A percentile compares a stretch with the other conserved stretches of the same genome.
These are phyloP conservation scores for Antechinus stuartii DNA, from an alignment of 2,113 vertebrate species.

Conservation along the genomic window DNA sequence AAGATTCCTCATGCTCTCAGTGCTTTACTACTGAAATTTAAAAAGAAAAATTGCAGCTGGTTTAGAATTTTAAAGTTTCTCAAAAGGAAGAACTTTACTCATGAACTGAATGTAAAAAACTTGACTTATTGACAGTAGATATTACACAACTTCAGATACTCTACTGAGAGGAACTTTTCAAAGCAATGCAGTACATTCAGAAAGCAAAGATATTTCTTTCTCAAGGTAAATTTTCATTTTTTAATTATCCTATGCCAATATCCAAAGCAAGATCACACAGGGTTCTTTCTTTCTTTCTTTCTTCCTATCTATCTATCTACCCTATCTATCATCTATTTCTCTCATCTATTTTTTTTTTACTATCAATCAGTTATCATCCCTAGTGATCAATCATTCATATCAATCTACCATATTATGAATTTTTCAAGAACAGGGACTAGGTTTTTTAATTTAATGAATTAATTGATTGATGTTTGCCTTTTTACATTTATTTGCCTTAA, in stretches of 20 bases:
- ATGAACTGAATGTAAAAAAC: constrained; percentile 26
- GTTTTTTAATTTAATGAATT: background rate
- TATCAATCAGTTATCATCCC: background rate
- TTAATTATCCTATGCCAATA: constrained; percentile 17
- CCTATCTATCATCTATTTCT: background rate
- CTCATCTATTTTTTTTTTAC: background rate
- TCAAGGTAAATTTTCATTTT: background rate
- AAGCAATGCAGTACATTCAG: background rate
- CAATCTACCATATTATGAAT: background rate
- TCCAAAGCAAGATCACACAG: background rate
- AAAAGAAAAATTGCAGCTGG: background rate
- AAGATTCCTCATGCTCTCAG: background rate
- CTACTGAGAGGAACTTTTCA: constrained; percentile 15
- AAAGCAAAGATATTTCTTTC: background rate
- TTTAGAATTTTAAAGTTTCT: constrained; percentile 43
- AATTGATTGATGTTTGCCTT: background rate
- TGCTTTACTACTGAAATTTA: background rate
- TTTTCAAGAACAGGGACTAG: background rate
- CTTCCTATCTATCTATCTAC: background rate
- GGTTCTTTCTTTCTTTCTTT: background rate
- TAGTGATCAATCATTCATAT: background rate
- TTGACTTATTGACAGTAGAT: background rate
- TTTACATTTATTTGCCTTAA: no score
- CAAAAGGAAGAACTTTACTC: constrained; percentile 6
- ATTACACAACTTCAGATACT: background rate